phyloP scores from a whole-genome alignment of 2,113 vertebrate genomes.

The Dipodomys stephensi region DNA sequence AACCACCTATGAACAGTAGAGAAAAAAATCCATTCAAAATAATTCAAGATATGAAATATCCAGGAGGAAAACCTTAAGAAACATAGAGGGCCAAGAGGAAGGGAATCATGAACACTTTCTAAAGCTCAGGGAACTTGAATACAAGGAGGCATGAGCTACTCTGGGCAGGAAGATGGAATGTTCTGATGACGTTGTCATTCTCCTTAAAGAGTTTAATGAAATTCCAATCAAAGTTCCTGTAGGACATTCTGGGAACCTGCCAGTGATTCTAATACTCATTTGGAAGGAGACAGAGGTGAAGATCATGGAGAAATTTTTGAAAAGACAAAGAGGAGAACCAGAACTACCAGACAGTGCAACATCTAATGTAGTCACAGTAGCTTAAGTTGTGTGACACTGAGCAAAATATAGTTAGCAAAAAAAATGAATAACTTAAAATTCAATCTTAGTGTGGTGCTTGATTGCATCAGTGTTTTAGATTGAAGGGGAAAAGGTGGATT shows the following conservation, averaged over 20 bases:
- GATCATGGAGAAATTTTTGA: background rate
- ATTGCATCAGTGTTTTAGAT: background rate
- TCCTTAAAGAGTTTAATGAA: conserved; percentile 36
- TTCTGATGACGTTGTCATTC: background rate
- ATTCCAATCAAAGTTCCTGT: conserved; percentile 3
- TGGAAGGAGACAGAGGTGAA: background rate
- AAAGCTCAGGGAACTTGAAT: background rate
- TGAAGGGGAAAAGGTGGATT: background rate
- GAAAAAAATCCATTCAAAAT: conserved; percentile 6
- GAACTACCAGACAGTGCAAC: background rate
- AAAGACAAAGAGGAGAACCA: background rate
- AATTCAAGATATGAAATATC: background rate
- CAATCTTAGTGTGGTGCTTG: background rate
- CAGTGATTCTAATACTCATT: background rate
- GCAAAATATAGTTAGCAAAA: background rate
- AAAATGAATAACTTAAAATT: background rate
- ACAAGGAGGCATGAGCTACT: background rate
- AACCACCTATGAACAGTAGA: background rate
- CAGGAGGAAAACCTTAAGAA: background rate
- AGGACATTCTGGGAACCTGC: background rate
- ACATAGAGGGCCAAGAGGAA: background rate
- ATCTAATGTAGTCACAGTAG: background rate
- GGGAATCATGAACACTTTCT: background rate
- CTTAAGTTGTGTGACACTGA: background rate
- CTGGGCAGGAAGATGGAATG: background rate